Evolutionary conservation across 2,113 vertebrate species (phyloP).

Genomic region (Calidris pugnax): DNA sequence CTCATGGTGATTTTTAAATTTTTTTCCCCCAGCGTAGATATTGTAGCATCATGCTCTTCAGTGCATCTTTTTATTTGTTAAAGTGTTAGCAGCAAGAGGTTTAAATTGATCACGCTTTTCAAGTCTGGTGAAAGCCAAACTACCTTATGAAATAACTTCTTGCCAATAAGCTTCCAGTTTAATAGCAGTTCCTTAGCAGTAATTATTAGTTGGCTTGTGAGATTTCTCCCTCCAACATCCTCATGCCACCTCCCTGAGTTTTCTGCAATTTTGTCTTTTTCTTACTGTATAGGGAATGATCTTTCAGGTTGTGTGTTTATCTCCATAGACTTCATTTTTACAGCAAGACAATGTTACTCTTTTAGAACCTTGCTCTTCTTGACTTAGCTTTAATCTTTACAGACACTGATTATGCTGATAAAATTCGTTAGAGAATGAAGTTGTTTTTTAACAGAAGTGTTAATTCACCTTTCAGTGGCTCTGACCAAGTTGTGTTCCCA

Average conservation of each 20-base stretch:
- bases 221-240: neutral
- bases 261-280: neutral
- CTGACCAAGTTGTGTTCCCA: neutral
- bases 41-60: neutral
- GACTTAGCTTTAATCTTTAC: neutral
- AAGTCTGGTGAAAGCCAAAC: neutral
- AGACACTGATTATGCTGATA: neutral
- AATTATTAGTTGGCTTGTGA: neutral
- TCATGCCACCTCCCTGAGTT: neutral
- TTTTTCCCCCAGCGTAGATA: neutral
- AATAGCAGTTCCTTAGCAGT: neutral
- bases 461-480: neutral
- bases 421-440: neutral
- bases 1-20: neutral
- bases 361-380: neutral
- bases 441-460: neutral
- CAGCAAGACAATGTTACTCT: neutral
- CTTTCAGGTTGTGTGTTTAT: neutral
- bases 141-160: neutral
- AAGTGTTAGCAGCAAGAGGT: accelerated
- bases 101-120: neutral
- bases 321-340: neutral
- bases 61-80: neutral
- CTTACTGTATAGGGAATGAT: neutral
- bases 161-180: neutral